A percentile compares a stretch with the other conserved stretches of the same genome.
Conservation (phyloP, 2,113 vertebrate species). For the Siniperca knerii region DNA sequence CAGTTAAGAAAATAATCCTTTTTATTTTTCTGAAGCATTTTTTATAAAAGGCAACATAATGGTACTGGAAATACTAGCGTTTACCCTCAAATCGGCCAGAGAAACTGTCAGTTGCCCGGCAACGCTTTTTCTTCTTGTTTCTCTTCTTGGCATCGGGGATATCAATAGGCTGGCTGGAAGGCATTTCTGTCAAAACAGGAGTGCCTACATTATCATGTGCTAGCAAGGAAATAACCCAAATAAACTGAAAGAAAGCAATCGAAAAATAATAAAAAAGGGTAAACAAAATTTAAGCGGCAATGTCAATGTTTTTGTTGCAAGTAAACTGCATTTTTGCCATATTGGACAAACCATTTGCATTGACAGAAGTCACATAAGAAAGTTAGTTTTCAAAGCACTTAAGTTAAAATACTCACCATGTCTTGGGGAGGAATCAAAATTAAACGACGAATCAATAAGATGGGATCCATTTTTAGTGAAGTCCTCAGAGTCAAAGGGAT, state of each 20-base stretch:
- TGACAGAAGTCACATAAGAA: background rate
- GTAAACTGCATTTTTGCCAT: background rate
- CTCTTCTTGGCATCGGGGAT: constrained; percentile 97
- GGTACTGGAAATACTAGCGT: background rate
- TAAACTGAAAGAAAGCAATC: background rate
- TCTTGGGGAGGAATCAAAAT: constrained; percentile 91
- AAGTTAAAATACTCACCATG: constrained; percentile 85
- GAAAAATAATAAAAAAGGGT: no score
- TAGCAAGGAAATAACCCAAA: background rate
- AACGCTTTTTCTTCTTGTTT: constrained; percentile 98
- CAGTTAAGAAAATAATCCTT: background rate
- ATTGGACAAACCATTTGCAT: background rate
- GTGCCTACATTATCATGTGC: constrained; percentile 16
- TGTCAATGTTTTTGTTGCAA: background rate
- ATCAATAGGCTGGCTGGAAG: constrained; percentile 95
- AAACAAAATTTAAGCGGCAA: background rate
- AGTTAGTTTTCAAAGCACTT: background rate
- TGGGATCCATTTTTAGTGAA: constrained; percentile 87
- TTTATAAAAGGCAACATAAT: background rate
- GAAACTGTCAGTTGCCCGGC: constrained; percentile 97
- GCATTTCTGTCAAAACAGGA: constrained; percentile 86
- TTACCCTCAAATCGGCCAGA: constrained; percentile 95
- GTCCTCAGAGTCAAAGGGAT: constrained; percentile 93
- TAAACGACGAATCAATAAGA: constrained; percentile 89
- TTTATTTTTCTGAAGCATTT: background rate